Evolutionary conservation across 2,888 invertebrate genomes (phyloP).

Genomic region (Catonia carolina): DNA sequence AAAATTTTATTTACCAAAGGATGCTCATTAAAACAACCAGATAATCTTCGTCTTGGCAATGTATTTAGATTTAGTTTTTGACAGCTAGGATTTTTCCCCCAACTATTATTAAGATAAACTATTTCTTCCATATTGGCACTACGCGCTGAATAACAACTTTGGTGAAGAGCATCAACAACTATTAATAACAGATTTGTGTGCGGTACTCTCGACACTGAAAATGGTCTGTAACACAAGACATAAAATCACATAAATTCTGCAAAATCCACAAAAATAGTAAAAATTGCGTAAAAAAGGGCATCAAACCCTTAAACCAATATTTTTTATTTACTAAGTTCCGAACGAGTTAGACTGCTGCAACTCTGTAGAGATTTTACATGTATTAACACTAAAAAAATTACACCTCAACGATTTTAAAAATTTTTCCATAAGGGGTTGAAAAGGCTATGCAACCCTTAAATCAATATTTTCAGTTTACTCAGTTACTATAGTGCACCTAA

Average conservation of each 20-base stretch:
- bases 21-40: constrained; percentile 71
- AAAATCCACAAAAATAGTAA: not conserved
- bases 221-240: constrained; percentile 46
- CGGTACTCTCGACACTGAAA: constrained; percentile 64
- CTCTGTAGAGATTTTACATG: no score
- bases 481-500: no score
- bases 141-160: constrained; percentile 46
- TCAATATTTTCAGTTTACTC: no score
- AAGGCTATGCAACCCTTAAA: no score
- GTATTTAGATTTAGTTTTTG: constrained; percentile 67
- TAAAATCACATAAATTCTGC: not conserved
- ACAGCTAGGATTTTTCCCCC: constrained; percentile 53
- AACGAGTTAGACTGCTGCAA: no score
- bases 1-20: constrained; percentile 50
- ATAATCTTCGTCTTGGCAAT: constrained; percentile 58
- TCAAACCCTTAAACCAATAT: no score
- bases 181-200: constrained; percentile 72
- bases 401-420: no score
- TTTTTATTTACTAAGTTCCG: no score
- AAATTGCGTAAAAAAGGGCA: not conserved
- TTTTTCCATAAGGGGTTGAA: no score
- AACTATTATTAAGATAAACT: constrained; percentile 45
- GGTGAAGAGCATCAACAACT: constrained; percentile 55
- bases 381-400: no score
- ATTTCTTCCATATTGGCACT: constrained; percentile 49